Conservation (phyloP, 2,888 invertebrate species). For the Campoplex nolae region DNA sequence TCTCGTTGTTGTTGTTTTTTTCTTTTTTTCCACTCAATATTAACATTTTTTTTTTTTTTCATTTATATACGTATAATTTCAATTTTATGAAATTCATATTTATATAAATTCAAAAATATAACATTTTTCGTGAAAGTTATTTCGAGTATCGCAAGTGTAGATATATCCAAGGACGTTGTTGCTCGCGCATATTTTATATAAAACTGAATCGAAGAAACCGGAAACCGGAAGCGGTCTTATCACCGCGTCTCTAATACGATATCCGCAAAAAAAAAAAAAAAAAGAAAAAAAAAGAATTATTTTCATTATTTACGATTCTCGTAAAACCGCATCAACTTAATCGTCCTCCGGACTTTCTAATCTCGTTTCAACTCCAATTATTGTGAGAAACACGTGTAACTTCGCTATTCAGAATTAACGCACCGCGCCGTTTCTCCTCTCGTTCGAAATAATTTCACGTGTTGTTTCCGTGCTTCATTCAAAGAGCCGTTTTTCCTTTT, state of each 20-base stretch:
- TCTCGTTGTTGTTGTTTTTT: background rate
- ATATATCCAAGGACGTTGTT: background rate
- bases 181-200: background rate
- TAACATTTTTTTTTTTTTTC: background rate
- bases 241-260: constrained; percentile 26
- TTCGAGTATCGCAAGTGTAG: constrained; percentile 11
- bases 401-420: background rate
- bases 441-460: background rate
- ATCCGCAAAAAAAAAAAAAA: constrained; percentile 1
- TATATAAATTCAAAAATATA: background rate
- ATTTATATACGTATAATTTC: background rate
- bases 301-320: constrained; percentile 9
- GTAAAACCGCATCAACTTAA: constrained; percentile 19
- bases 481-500: background rate
- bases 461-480: background rate
- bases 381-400: constrained; percentile 25
- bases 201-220: constrained; percentile 10
- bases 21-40: background rate
- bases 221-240: constrained; percentile 45
- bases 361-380: constrained; percentile 43
- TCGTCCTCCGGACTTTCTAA: constrained; percentile 58
- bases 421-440: constrained; percentile 3
- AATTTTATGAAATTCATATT: background rate
- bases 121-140: background rate
- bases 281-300: background rate